A percentile compares a stretch with the other conserved stretches of the same genome.
These are phyloP conservation scores for Penaeus monodon DNA, from an alignment of 2,888 invertebrate species.

Conservation along the genomic window DNA sequence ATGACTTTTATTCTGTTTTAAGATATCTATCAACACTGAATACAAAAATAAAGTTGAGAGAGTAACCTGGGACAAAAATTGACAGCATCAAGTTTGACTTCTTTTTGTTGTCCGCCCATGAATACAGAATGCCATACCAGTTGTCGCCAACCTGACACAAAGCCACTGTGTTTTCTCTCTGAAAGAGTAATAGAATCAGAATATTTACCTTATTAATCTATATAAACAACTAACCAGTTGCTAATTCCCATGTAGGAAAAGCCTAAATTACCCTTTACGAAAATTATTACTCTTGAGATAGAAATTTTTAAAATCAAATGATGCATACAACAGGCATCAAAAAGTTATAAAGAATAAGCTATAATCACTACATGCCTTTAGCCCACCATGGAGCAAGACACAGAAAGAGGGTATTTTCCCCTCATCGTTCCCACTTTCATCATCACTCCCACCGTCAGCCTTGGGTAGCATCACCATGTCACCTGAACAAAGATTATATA, in stretches of 20 bases:
- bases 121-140: slow-evolving; percentile 95
- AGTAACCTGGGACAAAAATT: slow-evolving; percentile 79
- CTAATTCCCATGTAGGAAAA: too few species aligned
- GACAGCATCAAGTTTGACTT: slow-evolving; percentile 93
- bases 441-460: slow-evolving; percentile 49
- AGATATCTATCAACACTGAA: background rate
- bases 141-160: slow-evolving; percentile 85
- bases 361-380: slow-evolving; percentile 75
- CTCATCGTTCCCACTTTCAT: slow-evolving; percentile 69
- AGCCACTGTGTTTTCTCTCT: slow-evolving; percentile 91
- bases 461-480: slow-evolving; percentile 54
- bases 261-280: too few species aligned
- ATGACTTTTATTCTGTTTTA: background rate
- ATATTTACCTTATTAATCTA: too few species aligned
- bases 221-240: too few species aligned
- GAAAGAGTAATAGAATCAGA: background rate
- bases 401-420: slow-evolving; percentile 90
- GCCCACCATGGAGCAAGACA: slow-evolving; percentile 90
- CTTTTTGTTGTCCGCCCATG: slow-evolving; percentile 92
- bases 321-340: background rate
- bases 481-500: slow-evolving; percentile 4
- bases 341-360: background rate
- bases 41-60: background rate
- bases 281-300: too few species aligned
- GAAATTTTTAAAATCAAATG: background rate